phyloP scores from a whole-genome alignment of 1,140 invertebrate species.

The Cheumatopsyche charites region DNA sequence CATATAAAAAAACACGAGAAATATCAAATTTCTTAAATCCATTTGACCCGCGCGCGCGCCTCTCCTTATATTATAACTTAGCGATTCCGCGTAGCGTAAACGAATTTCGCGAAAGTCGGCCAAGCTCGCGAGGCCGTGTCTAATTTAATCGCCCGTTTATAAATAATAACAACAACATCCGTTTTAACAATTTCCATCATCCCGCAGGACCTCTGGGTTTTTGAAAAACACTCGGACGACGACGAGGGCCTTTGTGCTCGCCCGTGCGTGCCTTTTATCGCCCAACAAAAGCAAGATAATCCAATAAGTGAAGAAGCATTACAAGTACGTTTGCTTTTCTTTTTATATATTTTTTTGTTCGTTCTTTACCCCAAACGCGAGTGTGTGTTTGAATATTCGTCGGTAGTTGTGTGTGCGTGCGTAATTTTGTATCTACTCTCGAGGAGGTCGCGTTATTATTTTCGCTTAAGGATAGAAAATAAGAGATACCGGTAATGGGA shows the following conservation, averaged over 20 bases:
- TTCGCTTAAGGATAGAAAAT: slow-evolving; percentile 6
- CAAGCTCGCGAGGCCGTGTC: too few species aligned
- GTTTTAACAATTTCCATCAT: slow-evolving; percentile 3
- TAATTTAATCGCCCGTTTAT: not conserved
- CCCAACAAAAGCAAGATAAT: slow-evolving; percentile 23
- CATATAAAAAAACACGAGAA: too few species aligned
- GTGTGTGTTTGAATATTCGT: too few species aligned
- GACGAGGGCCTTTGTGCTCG: not conserved
- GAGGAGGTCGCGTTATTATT: slow-evolving; percentile 3
- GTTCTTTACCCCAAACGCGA: not conserved
- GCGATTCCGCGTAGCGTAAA: too few species aligned
- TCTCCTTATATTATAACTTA: too few species aligned
- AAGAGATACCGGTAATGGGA: slow-evolving; percentile 20
- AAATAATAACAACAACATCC: slow-evolving; percentile 12
- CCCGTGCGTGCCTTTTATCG: slow-evolving; percentile 8
- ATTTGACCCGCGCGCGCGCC: too few species aligned
- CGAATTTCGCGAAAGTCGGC: too few species aligned
- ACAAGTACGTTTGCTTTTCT: slow-evolving; percentile 24
- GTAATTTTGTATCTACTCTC: not conserved
- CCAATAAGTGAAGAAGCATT: slow-evolving; percentile 28
- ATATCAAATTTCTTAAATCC: too few species aligned
- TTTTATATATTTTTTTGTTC: not conserved
- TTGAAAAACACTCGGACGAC: slow-evolving; percentile 11
- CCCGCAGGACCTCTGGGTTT: too few species aligned
- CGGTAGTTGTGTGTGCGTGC: too few species aligned